Evolutionary conservation across 2,797 vertebrate species (phyloP).

Genomic region (Falco naumanni): DNA sequence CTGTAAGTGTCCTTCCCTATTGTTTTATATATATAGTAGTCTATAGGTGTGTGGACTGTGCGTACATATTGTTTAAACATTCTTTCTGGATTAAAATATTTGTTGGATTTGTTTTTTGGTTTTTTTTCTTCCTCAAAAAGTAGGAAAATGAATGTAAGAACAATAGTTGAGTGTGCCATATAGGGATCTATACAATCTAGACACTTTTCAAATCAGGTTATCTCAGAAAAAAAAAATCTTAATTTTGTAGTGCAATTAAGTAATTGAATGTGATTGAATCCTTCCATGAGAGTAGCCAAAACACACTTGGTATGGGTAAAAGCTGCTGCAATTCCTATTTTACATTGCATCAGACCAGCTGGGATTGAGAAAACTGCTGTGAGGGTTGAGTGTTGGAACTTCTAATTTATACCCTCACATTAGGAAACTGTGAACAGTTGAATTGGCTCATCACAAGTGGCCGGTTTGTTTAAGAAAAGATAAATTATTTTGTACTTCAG

Average conservation of each 20-base stretch:
- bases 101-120: fast-evolving
- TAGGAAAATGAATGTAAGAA: background rate
- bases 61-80: background rate
- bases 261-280: background rate
- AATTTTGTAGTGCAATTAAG: background rate
- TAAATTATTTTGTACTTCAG: background rate
- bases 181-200: background rate
- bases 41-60: background rate
- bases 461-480: background rate
- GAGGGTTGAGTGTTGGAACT: background rate
- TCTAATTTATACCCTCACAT: background rate
- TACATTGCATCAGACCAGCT: background rate
- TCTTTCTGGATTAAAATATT: background rate
- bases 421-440: background rate
- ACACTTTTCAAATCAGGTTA: background rate
- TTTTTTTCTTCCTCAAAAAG: background rate
- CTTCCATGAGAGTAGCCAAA: background rate
- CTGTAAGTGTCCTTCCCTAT: slow-evolving; percentile 75
- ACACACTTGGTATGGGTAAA: background rate
- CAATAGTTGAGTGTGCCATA: background rate
- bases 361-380: background rate
- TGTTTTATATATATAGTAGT: background rate
- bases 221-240: background rate
- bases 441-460: background rate
- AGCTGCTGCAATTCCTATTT: background rate